Conservation (phyloP, 2,113 vertebrate species). For the Hippotragus niger region DNA sequence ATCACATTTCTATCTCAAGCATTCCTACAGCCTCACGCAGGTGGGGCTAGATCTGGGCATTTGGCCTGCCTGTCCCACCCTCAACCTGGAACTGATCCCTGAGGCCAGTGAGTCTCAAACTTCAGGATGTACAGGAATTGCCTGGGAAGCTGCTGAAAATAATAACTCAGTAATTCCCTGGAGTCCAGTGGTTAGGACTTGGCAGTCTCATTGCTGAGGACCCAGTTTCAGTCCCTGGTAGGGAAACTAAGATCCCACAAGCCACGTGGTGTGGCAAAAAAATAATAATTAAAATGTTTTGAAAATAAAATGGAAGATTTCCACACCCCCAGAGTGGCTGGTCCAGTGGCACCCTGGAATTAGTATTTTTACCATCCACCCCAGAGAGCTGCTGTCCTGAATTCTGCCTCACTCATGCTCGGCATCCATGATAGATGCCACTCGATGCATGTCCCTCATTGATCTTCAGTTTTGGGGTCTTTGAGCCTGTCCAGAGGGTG, state of each 20-base stretch:
- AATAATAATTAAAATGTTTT: neutral
- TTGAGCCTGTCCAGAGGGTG: neutral
- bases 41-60: neutral
- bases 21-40: neutral
- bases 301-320: neutral
- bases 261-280: neutral
- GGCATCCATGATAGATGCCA: rapidly evolving
- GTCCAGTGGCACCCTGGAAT: neutral
- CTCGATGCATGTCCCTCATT: rapidly evolving
- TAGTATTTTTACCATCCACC: too few relatives aligned
- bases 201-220: neutral
- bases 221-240: neutral
- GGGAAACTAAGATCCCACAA: neutral
- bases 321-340: neutral
- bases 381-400: neutral
- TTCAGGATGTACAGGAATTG: too few relatives aligned
- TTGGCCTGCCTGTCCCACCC: neutral
- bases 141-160: neutral
- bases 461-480: neutral
- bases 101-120: neutral
- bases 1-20: rapidly evolving
- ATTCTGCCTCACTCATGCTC: rapidly evolving
- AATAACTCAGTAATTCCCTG: neutral
- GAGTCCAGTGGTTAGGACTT: neutral
- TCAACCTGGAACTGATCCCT: rapidly evolving